Evolutionary conservation across 1,140 invertebrate genomes (phyloP).

Genomic region (Dendrolimus kikuchii): DNA sequence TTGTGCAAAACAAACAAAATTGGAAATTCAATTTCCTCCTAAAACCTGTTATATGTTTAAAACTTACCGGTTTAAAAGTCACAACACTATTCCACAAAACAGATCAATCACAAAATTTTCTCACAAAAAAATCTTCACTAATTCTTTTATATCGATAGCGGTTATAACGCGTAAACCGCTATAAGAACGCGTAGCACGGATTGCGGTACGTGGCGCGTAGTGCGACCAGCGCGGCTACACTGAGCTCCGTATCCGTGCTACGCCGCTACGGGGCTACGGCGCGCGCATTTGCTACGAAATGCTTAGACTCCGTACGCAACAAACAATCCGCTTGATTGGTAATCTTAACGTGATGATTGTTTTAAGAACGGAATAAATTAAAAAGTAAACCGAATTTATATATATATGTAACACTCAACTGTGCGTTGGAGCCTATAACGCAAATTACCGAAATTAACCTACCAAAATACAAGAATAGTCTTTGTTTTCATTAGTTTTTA

Average conservation of each 20-base stretch:
- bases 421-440: too few relatives aligned
- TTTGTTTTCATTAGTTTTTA: too few relatives aligned
- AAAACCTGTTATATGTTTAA: not conserved
- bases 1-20: too few relatives aligned
- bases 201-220: constrained; percentile 9
- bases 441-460: too few relatives aligned
- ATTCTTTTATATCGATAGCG: constrained; percentile 1
- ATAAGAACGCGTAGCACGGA: not conserved
- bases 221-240: constrained; percentile 24
- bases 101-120: constrained; percentile 11
- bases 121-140: constrained; percentile 8
- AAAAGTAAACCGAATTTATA: too few relatives aligned
- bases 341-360: too few relatives aligned
- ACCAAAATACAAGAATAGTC: too few relatives aligned
- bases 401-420: too few relatives aligned
- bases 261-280: constrained; percentile 34
- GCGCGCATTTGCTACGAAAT: constrained; percentile 58
- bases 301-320: constrained; percentile 9
- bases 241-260: constrained; percentile 23
- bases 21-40: too few relatives aligned
- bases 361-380: too few relatives aligned
- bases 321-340: too few relatives aligned
- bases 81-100: constrained; percentile 11
- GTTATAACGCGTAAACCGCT: not conserved
- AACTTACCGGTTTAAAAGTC: constrained; percentile 8